These are phyloP conservation scores for Percopsis transmontana DNA, from an alignment of 2,113 vertebrate species.

Conservation along the genomic window DNA sequence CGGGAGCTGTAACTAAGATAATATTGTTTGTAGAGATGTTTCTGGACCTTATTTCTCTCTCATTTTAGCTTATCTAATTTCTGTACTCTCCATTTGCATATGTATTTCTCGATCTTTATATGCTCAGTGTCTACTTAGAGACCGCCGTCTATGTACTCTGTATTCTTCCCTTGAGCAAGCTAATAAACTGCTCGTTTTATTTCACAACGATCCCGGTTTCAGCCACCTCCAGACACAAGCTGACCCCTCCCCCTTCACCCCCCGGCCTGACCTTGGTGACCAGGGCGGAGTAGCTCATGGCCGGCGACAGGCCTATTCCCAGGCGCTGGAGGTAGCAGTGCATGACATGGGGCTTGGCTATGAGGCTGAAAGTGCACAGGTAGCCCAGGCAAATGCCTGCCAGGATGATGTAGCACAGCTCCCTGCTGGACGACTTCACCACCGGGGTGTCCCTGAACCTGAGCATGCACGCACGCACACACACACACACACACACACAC, in stretches of 20 bases:
- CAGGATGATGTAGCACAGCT: conserved; percentile 97
- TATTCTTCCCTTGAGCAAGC: no score
- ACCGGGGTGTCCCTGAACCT: conserved; percentile 91
- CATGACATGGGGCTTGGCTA: conserved; percentile 90
- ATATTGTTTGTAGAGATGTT: no score
- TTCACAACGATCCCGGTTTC: no score
- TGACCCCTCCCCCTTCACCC: neutral
- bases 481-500: neutral
- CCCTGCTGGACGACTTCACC: conserved; percentile 96
- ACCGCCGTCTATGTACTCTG: no score
- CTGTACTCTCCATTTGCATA: no score
- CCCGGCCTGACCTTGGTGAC: conserved; percentile 79
- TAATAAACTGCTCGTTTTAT: no score
- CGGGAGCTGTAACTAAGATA: no score
- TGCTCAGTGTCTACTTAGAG: no score
- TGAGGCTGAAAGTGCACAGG: conserved; percentile 95
- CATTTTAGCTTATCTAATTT: no score
- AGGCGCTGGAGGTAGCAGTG: conserved; percentile 96
- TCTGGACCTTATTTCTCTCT: no score
- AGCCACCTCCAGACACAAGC: neutral
- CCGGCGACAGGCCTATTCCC: conserved; percentile 94
- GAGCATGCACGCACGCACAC: conserved; percentile 4
- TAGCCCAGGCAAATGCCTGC: conserved; percentile 97
- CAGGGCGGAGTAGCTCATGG: conserved; percentile 92
- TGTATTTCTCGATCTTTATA: no score